phyloP scores from a whole-genome alignment of 2,113 vertebrate species.

The Phaethornis superciliosus region DNA sequence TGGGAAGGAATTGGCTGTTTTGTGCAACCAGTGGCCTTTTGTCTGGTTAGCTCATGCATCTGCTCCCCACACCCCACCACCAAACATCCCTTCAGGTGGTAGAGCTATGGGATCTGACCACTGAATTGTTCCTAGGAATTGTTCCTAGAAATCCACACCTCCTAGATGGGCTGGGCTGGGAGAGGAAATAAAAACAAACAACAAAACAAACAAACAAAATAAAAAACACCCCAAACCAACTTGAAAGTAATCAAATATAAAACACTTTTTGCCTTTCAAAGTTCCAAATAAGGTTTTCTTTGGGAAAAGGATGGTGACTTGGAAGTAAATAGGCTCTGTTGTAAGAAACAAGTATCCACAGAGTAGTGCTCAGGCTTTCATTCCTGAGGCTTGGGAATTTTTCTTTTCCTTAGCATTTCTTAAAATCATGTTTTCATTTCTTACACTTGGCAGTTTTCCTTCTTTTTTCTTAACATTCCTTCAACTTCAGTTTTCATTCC shows the following conservation, averaged over 20 bases:
- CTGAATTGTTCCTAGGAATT: background rate
- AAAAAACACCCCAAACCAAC: too few species aligned
- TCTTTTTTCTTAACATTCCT: background rate
- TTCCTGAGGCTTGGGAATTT: background rate
- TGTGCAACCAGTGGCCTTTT: background rate
- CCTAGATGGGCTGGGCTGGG: background rate
- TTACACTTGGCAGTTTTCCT: background rate
- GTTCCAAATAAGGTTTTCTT: background rate
- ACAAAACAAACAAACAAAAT: too few species aligned
- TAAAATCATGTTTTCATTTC: background rate
- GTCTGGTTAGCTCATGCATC: background rate
- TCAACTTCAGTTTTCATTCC: background rate
- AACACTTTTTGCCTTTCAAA: background rate
- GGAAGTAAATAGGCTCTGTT: background rate
- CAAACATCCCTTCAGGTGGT: background rate
- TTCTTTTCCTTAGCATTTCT: background rate
- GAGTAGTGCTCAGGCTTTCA: background rate
- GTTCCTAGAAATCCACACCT: background rate
- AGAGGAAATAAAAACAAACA: background rate
- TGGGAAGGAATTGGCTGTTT: slow-evolving; percentile 4
- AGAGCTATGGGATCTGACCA: background rate
- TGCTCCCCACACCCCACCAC: background rate
- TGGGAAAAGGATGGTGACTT: background rate
- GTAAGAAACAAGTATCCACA: background rate
- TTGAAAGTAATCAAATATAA: background rate